A percentile compares a stretch with the other conserved stretches of the same genome.
phyloP scores from a whole-genome alignment of 2,888 invertebrate genomes.

The Drosophila prostipennis region DNA sequence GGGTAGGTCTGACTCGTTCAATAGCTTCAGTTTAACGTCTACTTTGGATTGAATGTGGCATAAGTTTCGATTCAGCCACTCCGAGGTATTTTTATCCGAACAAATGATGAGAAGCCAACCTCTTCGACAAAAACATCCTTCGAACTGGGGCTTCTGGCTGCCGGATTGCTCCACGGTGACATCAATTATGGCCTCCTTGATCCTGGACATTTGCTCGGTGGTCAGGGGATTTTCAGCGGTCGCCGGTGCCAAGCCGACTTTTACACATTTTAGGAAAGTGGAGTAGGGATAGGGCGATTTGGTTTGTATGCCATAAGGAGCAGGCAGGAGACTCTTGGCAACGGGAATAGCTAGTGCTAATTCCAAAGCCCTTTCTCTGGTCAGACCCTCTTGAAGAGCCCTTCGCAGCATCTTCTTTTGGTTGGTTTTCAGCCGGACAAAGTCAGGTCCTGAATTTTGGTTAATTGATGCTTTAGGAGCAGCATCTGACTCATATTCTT shows the following conservation, averaged over 20 bases:
- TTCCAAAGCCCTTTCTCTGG: background rate
- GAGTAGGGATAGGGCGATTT: background rate
- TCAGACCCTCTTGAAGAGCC: background rate
- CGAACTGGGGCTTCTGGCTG: background rate
- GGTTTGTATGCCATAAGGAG: background rate
- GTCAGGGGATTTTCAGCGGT: background rate
- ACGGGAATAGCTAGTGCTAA: background rate
- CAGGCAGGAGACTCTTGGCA: background rate
- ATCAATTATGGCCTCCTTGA: conserved; percentile 1
- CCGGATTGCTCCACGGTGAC: background rate
- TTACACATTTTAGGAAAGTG: background rate
- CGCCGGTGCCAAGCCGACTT: background rate
- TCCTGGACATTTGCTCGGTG: background rate
- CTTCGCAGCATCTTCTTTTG: conserved; percentile 2
- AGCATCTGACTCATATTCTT: background rate
- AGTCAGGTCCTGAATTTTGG: conserved; percentile 1
- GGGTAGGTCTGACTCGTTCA: background rate
- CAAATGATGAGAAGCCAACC: conserved; percentile 1
- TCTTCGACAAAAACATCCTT: background rate
- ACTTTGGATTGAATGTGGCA: background rate
- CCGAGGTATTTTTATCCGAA: background rate
- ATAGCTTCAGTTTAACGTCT: background rate
- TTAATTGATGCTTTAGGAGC: conserved; percentile 1
- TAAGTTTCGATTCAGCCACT: background rate
- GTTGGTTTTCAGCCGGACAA: background rate